Conservation (phyloP, 2,888 invertebrate species). For the Liopterus haemorrhoidalis region DNA sequence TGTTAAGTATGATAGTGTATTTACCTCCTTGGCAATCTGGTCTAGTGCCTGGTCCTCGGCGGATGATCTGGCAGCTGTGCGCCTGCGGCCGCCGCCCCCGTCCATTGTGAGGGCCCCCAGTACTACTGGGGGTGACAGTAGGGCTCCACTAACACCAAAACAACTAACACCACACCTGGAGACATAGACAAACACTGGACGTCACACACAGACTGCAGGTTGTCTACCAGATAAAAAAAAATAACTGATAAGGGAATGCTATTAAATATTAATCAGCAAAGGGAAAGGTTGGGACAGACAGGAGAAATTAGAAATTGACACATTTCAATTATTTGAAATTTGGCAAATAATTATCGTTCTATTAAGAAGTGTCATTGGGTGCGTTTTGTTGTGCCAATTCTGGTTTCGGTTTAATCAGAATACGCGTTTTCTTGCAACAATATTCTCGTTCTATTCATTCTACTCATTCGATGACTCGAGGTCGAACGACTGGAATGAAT, state of each 20-base stretch:
- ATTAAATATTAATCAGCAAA: conserved; percentile 25
- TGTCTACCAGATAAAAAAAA: neutral
- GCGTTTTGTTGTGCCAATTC: too few species aligned
- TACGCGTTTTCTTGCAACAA: too few species aligned
- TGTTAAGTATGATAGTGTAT: too few species aligned
- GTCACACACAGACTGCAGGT: conserved; percentile 25
- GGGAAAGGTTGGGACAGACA: conserved; percentile 17
- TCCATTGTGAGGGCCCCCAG: conserved; percentile 39
- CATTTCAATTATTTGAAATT: too few species aligned
- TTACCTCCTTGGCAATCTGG: conserved; percentile 95
- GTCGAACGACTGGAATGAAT: too few species aligned
- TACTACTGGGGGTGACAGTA: conserved; percentile 25
- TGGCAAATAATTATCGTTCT: too few species aligned
- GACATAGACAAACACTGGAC: conserved; percentile 19
- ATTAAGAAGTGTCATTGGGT: too few species aligned
- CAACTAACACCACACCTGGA: conserved; percentile 34
- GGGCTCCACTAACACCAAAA: conserved; percentile 26
- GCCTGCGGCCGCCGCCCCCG: conserved; percentile 58
- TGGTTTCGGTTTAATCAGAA: too few species aligned
- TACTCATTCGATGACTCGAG: too few species aligned
- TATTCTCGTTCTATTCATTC: too few species aligned
- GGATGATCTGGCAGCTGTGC: conserved; percentile 78
- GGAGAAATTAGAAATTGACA: conserved; percentile 19
- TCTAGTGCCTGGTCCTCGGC: conserved; percentile 98
- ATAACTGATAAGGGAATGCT: conserved; percentile 25